A percentile compares a stretch with the other conserved stretches of the same genome.
Conservation (phyloP, 2,888 invertebrate genomes). For the Drosophila austrosaltans region DNA sequence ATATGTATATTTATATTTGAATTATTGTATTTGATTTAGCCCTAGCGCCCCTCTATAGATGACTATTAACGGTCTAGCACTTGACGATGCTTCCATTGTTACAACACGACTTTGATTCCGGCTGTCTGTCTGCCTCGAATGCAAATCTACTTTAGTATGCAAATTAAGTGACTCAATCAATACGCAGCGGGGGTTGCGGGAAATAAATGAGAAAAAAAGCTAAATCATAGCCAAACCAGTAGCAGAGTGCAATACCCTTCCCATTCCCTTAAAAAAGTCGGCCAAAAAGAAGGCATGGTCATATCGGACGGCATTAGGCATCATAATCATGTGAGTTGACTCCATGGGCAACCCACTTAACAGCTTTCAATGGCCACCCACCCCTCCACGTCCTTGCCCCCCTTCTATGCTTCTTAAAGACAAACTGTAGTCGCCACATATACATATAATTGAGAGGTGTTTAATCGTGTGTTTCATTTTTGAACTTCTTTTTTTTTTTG, state of each 20-base stretch:
- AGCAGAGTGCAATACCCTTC: conserved; percentile 14
- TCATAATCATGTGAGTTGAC: conserved; percentile 73
- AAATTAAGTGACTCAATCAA: conserved; percentile 80
- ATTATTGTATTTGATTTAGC: conserved; percentile 57
- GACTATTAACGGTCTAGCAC: conserved; percentile 64
- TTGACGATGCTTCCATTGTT: conserved; percentile 52
- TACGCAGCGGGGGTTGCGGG: conserved; percentile 18
- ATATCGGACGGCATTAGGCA: conserved; percentile 37
- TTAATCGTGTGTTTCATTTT: conserved; percentile 82
- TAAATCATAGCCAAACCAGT: conserved; percentile 28
- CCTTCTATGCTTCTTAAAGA: conserved; percentile 21
- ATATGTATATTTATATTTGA: not conserved
- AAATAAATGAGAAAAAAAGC: conserved; percentile 10
- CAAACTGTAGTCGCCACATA: conserved; percentile 31
- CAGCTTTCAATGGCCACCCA: conserved; percentile 57
- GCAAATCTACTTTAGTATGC: conserved; percentile 80
- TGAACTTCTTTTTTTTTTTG: conserved; percentile 69
- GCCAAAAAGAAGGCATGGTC: conserved; percentile 18
- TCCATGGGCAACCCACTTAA: conserved; percentile 68
- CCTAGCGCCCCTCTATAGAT: conserved; percentile 57
- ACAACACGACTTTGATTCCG: conserved; percentile 41
- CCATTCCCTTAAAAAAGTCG: not conserved
- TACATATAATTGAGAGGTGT: conserved; percentile 83
- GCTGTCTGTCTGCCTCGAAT: conserved; percentile 54
- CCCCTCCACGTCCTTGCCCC: not conserved